Conservation (phyloP, 92 coral and sea anemone species). For the Parazoanthus darwini region DNA sequence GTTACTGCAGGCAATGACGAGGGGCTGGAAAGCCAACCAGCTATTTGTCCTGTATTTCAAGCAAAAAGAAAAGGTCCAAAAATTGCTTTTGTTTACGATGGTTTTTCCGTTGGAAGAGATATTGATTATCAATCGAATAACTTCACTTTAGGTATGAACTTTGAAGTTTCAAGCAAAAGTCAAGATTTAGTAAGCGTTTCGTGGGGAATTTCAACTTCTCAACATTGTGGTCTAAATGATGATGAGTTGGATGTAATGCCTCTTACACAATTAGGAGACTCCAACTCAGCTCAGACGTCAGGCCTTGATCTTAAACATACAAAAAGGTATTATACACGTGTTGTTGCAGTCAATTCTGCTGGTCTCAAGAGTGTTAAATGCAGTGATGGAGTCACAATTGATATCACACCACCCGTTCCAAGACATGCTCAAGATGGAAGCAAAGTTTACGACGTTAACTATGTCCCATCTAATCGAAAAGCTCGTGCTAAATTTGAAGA, state of each 20-base stretch:
- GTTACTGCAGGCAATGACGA: conserved; percentile 72
- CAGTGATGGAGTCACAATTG: conserved; percentile 83
- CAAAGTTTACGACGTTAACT: conserved; percentile 56
- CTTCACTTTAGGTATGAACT: conserved; percentile 63
- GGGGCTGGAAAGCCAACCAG: conserved; percentile 60
- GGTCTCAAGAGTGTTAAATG: conserved; percentile 72
- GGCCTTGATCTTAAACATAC: conserved; percentile 67
- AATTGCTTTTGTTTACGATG: conserved; percentile 69
- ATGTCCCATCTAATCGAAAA: conserved; percentile 58
- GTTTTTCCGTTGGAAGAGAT: conserved; percentile 49
- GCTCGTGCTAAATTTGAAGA: conserved; percentile 64
- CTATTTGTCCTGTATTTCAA: conserved; percentile 57
- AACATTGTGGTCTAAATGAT: conserved; percentile 58
- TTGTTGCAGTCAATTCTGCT: conserved; percentile 50
- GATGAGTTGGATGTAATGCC: conserved; percentile 62
- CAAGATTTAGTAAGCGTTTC: conserved; percentile 54
- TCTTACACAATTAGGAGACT: conserved; percentile 65
- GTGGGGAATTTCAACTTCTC: conserved; percentile 72
- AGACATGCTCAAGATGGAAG: conserved; percentile 54
- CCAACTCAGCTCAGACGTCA: conserved; percentile 55
- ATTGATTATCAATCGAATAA: conserved; percentile 69
- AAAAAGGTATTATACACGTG: conserved; percentile 64
- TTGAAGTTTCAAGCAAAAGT: conserved; percentile 46
- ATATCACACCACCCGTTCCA: conserved; percentile 77
- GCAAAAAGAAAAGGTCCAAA: conserved; percentile 70